Evolutionary conservation across 2,797 vertebrate species (phyloP).

Genomic region (Pangasius larnaudii): DNA sequence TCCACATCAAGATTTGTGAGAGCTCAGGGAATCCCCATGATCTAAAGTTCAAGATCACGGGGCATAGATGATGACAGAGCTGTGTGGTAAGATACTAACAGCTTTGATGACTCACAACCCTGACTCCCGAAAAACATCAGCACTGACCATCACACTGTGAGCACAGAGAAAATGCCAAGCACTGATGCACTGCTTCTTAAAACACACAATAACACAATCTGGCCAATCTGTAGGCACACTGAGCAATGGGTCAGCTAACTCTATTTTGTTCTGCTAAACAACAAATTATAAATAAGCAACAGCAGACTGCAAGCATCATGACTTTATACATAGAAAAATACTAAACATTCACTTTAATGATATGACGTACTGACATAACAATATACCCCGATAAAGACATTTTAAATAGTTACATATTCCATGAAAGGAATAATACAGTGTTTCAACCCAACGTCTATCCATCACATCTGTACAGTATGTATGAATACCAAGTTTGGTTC

Average conservation of each 20-base stretch:
- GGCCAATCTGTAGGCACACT: background rate
- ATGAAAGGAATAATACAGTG: background rate
- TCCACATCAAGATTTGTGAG: constrained; percentile 10
- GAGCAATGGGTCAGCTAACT: background rate
- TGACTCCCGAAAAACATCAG: constrained; percentile 28
- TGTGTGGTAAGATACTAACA: constrained; percentile 35
- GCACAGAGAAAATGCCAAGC: constrained; percentile 24
- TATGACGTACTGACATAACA: background rate
- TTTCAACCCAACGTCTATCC: background rate
- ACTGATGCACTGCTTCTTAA: background rate
- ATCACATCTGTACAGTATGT: too few relatives aligned
- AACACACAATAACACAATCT: background rate
- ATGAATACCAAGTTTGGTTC: too few relatives aligned
- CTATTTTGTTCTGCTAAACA: background rate
- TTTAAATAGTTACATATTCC: background rate
- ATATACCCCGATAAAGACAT: background rate
- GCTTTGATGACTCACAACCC: constrained; percentile 24
- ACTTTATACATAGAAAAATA: background rate
- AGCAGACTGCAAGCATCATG: background rate
- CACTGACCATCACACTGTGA: background rate
- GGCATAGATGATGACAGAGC: constrained; percentile 28
- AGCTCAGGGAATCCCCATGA: constrained; percentile 39
- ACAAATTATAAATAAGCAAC: background rate
- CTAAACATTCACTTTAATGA: background rate
- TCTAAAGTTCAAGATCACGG: constrained; percentile 36